Base-by-base conservation (phyloP, 2,888 invertebrate genomes). In the Rotaria sp. region DNA sequence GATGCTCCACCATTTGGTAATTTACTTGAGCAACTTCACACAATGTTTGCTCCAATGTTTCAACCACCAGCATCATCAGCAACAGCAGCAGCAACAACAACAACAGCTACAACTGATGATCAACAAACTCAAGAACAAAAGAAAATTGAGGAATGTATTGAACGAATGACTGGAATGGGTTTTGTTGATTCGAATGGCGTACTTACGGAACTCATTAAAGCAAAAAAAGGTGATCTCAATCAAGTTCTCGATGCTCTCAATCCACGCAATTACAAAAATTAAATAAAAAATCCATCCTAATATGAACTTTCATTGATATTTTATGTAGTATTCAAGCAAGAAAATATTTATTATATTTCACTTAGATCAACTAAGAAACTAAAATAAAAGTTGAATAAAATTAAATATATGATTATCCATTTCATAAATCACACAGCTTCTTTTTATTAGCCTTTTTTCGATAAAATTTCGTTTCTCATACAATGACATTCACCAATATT, bases 101-200 rank as follows among this genome's bases (percentile, higher is more conserved):
- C 59, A 30, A 35, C 15, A 11, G 45, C 13, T 80, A 3, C 45
- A n/a, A n/a, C 18, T 11, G 41, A 41, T 5, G 80, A 41, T 35
- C 30, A 41, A 38, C 21, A 26, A 38, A 26, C 45, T n/a, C 26
- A 26, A n/a, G n/a, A 41, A 45, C 80, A 80, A 3, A 45, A 80
- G n/a, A 80, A 80, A 80, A 26, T 80, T 24, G 80, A 45, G 13
- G 80, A 80, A 80, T 80, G 80, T 45, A 45, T 80, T 45, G 80
- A 80, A 45, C 80, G 80, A 41, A 80, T 80, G 80, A 80, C 80
- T n/a, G 45, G 45, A 80, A 80, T 80, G 80, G 80, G 45, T 11
- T 80, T 80, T 18, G 45, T 80, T 13, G 80, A 80, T 45, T 21
- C 80, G 13, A 80, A 80, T 26, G 80, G 80, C 7, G 80, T 80